phyloP scores from a whole-genome alignment of 2,888 invertebrate genomes.

The Eurytoma adleriae region DNA sequence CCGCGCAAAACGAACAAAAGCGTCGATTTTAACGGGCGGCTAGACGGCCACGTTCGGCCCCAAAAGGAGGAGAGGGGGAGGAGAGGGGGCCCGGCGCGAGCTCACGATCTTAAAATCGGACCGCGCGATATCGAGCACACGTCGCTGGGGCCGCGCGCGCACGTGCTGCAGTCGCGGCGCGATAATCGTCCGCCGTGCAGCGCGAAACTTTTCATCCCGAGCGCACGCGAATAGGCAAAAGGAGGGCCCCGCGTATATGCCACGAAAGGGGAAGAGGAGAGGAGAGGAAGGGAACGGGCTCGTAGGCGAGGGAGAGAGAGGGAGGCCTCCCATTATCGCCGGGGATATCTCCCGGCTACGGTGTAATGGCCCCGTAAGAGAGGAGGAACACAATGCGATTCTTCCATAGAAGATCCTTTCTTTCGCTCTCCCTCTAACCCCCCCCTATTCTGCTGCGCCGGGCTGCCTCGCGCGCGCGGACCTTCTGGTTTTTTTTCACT shows the following conservation, averaged over 20 bases:
- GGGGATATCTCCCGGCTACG: constrained; percentile 49
- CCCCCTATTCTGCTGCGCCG: too few species aligned
- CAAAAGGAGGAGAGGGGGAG: constrained; percentile 13
- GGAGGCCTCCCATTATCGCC: constrained; percentile 41
- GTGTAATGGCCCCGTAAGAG: constrained; percentile 47
- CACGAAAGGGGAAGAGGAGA: background rate
- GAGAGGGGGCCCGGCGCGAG: background rate
- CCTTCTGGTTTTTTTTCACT: background rate
- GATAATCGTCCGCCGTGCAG: constrained; percentile 41
- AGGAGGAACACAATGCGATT: constrained; percentile 51
- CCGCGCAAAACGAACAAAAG: background rate
- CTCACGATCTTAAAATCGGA: constrained; percentile 46
- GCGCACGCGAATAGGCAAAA: constrained; percentile 36
- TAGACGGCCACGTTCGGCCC: constrained; percentile 4
- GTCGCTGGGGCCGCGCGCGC: background rate
- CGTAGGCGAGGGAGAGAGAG: background rate
- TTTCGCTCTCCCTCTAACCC: background rate
- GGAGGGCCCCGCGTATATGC: constrained; percentile 9
- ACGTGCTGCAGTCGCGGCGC: constrained; percentile 18
- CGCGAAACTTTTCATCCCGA: constrained; percentile 40
- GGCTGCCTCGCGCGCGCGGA: constrained; percentile 7
- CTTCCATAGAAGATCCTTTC: constrained; percentile 35
- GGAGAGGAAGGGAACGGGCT: constrained; percentile 4
- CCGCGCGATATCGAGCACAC: constrained; percentile 1
- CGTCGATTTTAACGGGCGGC: constrained; percentile 30